Base-by-base conservation (phyloP, 1,140 invertebrate species). In the Apis dorsata region DNA sequence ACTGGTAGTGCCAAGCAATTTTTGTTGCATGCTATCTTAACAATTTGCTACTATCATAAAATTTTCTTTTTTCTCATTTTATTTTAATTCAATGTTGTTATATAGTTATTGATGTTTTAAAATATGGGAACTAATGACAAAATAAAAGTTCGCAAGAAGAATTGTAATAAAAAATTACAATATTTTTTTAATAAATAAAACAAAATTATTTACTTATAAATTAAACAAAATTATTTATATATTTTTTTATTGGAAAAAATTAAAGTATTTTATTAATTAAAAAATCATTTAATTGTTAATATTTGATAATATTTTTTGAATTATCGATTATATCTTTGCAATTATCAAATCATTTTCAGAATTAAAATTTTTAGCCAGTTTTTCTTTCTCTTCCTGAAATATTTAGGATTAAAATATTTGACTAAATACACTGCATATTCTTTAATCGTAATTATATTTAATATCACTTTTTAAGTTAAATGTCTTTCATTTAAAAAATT, bases 11-110 rank as follows among this genome's bases (percentile, higher is more conserved):
- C 71, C 60, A 62, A 49, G 13, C 12, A 17, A 19, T 21, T n/a
- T 15, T 12, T 49, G 55, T 69, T 24, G n/a, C 63, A 24, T 77
- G 21, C 8, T 10, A 28, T 28, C 17, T 79, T 81, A 75, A 81
- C 71, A 60, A 68, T 72, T 72, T 59, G 60, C n/a, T 49, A 28
- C n/a, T 21, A 34, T 70, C 53, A 4, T 53, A 34, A 17, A 13
- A 15, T 24, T 55, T 69, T 55, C 51, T 63, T 34, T 19, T 63
- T 68, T 44, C 4, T 7, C 3, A 24, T 70, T 13, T 24, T 17
- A 17, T 51, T n/a, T 44, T 24, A 21, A 24, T 13, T 70, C 57
- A 17, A 21, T 5, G 4, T n/a, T 15, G 21, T 57, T 17, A 3
- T 28, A 72, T n/a, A n/a, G 15, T 4, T 44, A 44, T 44, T 44